Percentiles rank a stretch among this genome's conserved stretches.
Conservation (phyloP, 37 sponge, comb jelly and placozoan genomes). For the Chondrilla cf. caribensis region DNA sequence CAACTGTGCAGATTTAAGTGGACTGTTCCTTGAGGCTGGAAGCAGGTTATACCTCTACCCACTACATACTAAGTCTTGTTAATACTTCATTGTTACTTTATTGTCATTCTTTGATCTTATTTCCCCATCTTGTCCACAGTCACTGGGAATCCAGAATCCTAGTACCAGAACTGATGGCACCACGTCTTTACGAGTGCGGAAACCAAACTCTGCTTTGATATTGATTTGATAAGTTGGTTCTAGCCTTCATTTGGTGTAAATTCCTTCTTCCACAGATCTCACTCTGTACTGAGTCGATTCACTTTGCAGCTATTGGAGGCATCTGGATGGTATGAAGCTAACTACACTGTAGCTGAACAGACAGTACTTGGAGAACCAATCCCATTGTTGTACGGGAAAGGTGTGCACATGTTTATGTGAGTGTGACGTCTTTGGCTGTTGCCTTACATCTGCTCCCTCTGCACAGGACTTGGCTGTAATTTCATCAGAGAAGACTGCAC, state of each 20-base stretch:
- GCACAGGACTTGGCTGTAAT: conserved; percentile 30
- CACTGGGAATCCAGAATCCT: conserved; percentile 18
- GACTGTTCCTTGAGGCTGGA: neutral
- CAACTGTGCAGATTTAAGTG: neutral
- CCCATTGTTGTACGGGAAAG: conserved; percentile 22
- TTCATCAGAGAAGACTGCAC: conserved; percentile 30
- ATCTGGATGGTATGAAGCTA: conserved; percentile 58
- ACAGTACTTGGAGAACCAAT: neutral
- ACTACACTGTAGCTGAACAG: conserved; percentile 29
- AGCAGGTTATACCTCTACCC: neutral
- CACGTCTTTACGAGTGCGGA: too few relatives aligned
- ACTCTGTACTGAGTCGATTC: conserved; percentile 32
- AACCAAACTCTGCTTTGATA: too few relatives aligned
- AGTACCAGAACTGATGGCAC: conserved; percentile 16
- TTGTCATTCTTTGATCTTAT: too few relatives aligned
- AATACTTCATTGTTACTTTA: too few relatives aligned
- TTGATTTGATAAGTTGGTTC: too few relatives aligned
- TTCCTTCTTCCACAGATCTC: conserved; percentile 4
- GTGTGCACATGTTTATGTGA: neutral
- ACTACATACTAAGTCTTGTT: too few relatives aligned
- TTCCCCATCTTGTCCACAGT: too few relatives aligned
- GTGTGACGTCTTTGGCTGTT: too few relatives aligned
- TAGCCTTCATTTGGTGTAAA: too few relatives aligned
- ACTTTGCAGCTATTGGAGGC: conserved; percentile 39
- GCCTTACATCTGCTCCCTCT: too few relatives aligned